Conservation (phyloP, 2,797 vertebrate genomes). For the Peromyscus attwateri region DNA sequence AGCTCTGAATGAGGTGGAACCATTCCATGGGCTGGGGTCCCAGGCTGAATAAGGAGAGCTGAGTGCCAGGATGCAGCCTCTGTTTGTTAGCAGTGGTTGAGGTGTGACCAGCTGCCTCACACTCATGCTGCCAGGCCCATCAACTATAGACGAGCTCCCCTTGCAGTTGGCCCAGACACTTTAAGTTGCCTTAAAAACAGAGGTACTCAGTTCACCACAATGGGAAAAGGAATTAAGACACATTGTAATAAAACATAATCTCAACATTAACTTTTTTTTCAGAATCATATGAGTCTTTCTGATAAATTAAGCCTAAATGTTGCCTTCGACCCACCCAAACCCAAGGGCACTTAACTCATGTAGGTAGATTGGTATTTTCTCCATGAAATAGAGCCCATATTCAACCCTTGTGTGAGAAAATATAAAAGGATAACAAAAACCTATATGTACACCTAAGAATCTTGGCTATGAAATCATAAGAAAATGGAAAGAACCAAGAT, state of each 20-base stretch:
- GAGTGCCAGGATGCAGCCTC: background rate
- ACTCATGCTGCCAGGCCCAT: background rate
- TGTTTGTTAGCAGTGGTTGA: background rate
- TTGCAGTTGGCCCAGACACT: background rate
- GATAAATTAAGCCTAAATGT: background rate
- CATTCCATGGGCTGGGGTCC: background rate
- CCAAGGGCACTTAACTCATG: background rate
- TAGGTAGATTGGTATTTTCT: background rate
- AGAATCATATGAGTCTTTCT: background rate
- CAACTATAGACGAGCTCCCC: background rate
- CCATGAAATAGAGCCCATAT: background rate
- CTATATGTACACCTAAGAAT: background rate
- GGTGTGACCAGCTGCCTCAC: background rate
- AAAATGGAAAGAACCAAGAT: background rate
- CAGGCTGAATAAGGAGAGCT: background rate
- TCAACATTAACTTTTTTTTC: background rate
- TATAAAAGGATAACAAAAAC: background rate
- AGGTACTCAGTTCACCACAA: background rate
- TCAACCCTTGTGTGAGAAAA: background rate
- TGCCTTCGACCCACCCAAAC: background rate
- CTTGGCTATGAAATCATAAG: background rate
- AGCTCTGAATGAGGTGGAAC: background rate
- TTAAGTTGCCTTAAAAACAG: background rate
- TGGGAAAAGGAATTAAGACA: background rate
- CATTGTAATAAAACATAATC: background rate